Percentiles rank a stretch among this genome's conserved stretches.
Evolutionary conservation across 1,140 invertebrate species (phyloP).

Genomic region (Chymomyza costata): DNA sequence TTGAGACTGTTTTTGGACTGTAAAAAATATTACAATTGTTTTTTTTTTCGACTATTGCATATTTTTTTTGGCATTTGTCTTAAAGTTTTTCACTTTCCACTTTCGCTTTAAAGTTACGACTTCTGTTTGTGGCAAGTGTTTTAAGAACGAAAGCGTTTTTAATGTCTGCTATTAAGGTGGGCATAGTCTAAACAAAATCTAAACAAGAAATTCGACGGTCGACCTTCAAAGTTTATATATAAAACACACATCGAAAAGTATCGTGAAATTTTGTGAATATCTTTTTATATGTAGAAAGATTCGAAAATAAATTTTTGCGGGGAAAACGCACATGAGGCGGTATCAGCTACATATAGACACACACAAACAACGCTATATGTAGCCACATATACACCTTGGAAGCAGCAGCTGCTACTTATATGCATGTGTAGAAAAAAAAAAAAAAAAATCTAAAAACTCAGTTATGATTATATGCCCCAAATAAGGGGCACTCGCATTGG

Average conservation of each 20-base stretch:
- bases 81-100: conserved; percentile 47
- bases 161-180: background rate
- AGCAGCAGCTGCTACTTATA: conserved; percentile 6
- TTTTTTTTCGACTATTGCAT: too few relatives aligned
- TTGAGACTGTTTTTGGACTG: too few relatives aligned
- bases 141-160: conserved; percentile 27
- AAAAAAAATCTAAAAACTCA: too few relatives aligned
- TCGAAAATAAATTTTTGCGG: conserved; percentile 61
- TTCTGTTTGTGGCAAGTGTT: conserved; percentile 32
- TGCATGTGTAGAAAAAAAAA: too few relatives aligned
- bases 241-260: conserved; percentile 24
- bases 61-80: too few relatives aligned
- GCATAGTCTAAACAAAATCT: conserved; percentile 52
- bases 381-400: conserved; percentile 15
- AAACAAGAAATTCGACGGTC: conserved; percentile 61
- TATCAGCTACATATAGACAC: conserved; percentile 45
- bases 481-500: conserved; percentile 16
- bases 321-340: conserved; percentile 65
- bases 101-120: conserved; percentile 43
- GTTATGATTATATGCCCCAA: conserved; percentile 8
- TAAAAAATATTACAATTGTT: too few relatives aligned
- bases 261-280: conserved; percentile 62
- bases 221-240: conserved; percentile 69
- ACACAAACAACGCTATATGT: conserved; percentile 21
- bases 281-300: conserved; percentile 54